Conservation (phyloP, 2,888 invertebrate genomes). For the Acrobeloides nanus region DNA sequence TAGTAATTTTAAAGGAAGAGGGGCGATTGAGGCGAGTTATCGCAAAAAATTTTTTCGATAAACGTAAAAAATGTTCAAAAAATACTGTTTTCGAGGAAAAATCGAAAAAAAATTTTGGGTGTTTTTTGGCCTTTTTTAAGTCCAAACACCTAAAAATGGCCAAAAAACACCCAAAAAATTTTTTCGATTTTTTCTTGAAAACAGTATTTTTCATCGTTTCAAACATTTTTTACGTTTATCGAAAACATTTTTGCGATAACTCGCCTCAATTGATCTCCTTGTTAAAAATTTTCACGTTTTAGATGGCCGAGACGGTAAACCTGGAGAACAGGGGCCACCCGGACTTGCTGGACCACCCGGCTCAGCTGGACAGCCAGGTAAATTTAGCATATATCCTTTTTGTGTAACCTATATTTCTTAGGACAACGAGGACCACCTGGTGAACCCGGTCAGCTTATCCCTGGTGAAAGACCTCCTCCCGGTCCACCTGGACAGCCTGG, state of each 20-base stretch:
- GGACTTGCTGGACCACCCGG: constrained; percentile 42
- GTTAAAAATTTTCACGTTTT: constrained; percentile 8
- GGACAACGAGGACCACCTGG: constrained; percentile 24
- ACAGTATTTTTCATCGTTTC: not conserved
- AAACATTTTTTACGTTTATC: not conserved
- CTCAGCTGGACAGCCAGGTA: constrained; percentile 19
- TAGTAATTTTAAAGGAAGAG: not conserved
- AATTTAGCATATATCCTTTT: constrained; percentile 1
- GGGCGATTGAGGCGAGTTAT: not conserved
- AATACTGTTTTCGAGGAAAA: no score
- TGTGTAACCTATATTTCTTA: constrained; percentile 1
- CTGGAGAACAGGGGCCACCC: constrained; percentile 41
- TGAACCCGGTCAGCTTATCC: constrained; percentile 17
- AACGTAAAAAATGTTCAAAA: no score
- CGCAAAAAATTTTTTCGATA: no score
- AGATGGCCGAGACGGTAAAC: constrained; percentile 33
- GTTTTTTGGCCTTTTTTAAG: no score
- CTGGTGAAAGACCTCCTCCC: constrained; percentile 23
- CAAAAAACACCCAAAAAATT: no score
- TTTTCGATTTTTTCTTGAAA: not conserved
- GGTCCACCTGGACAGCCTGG: constrained; percentile 44
- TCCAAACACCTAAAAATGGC: no score
- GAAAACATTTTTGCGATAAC: no score
- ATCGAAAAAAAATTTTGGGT: no score
- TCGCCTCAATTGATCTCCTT: constrained; percentile 11